Conservation (phyloP, 2,888 invertebrate genomes). For the Melieria omissa region DNA sequence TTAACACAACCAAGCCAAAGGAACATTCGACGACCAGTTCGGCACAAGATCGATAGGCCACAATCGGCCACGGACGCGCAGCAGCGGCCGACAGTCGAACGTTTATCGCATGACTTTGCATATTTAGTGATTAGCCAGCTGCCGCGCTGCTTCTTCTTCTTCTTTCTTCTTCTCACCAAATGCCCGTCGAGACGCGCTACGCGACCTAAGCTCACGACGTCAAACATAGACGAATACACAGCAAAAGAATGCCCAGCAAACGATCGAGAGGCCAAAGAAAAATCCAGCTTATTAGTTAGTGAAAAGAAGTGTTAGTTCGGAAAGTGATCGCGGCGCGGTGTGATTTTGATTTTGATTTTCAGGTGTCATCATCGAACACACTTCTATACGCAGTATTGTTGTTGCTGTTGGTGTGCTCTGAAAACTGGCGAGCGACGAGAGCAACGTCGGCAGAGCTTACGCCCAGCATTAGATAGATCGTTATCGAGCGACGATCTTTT, state of each 20-base stretch:
- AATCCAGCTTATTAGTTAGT: slow-evolving; percentile 43
- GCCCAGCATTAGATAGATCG: slow-evolving; percentile 46
- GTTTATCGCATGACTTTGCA: slow-evolving; percentile 62
- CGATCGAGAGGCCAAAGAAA: not conserved
- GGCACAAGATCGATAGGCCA: not conserved
- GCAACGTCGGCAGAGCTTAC: slow-evolving; percentile 26
- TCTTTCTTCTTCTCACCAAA: no score
- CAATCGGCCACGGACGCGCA: not conserved
- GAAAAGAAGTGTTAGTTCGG: no score
- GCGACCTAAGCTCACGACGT: no score
- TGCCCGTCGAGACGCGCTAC: no score
- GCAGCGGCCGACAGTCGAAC: slow-evolving; percentile 32
- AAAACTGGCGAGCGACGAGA: slow-evolving; percentile 34
- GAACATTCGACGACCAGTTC: no score
- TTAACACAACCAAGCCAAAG: slow-evolving; percentile 42
- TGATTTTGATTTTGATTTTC: slow-evolving; percentile 52
- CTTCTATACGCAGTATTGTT: slow-evolving; percentile 26
- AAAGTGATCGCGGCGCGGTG: no score
- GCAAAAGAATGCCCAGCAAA: not conserved
- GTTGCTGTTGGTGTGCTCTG: slow-evolving; percentile 34
- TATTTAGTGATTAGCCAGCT: slow-evolving; percentile 59
- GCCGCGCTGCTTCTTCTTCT: slow-evolving; percentile 18
- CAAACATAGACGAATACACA: not conserved
- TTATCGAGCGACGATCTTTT: slow-evolving; percentile 56
- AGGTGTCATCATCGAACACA: slow-evolving; percentile 63